Base-by-base conservation (phyloP, 2,113 vertebrate genomes). In the Ifrita kowaldi region DNA sequence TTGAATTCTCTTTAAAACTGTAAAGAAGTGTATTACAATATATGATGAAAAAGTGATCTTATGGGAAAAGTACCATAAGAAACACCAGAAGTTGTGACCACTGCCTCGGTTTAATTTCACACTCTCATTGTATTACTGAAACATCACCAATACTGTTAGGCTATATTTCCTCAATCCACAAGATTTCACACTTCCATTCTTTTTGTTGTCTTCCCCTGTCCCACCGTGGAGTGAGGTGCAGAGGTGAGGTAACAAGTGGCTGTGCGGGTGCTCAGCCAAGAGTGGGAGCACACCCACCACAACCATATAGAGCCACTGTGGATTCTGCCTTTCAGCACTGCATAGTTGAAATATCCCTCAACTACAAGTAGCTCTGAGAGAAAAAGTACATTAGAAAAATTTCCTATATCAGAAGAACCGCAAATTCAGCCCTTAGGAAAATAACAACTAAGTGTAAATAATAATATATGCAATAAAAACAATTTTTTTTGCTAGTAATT, bases 181-280 rank as follows among this genome's bases (percentile, higher is more conserved):
- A 11, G 23, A 30, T 37, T 79, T 82, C 49, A 57, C 27, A 35
- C 37, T 56, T 28, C 52, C 15, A 7, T 59, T 76, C 20, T 24
- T 33, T 30, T 28, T 56, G 5, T 21, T 69, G 19, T 50, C 16
- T 21, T 39, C n/a, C 35, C 44, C 35, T 26, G 18, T 33, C 44
- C 33, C 74, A 56, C 20, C 46, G 68, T 21, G 14, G 13, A 79
- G 16, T 17, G 33, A 63, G 28, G n/a, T 21, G 7, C 2, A 6
- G 30, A 50, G 16, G 5, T 41, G 13, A 68, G 39, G 3, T 10
- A 79, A 41, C 0, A 2, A 83, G 52, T 0, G 0, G 18, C 35
- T 44, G 12, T 21, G 20, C 20, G 53, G 15, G 10, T 55, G 44
- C 49, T 26, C 5, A 3, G 27, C 52, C 47, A 12, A 60, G 35